A percentile compares a stretch with the other conserved stretches of the same genome.
These are phyloP conservation scores for Drosophila tsacasi DNA, from an alignment of 1,140 invertebrate species.

Conservation along the genomic window DNA sequence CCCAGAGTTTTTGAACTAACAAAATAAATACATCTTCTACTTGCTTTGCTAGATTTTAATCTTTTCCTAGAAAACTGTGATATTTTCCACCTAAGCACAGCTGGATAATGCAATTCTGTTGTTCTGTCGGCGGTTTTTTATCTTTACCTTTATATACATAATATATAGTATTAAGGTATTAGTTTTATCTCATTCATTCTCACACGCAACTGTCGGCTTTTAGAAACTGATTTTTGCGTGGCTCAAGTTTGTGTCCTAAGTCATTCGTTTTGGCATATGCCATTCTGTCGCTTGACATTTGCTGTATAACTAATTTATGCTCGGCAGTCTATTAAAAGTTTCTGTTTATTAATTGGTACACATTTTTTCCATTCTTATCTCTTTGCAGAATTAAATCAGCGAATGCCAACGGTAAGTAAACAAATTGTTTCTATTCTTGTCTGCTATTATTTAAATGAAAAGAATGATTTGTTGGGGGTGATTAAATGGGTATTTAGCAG, in stretches of 20 bases:
- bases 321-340: slow-evolving; percentile 40
- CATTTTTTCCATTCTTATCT: slow-evolving; percentile 60
- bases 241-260: slow-evolving; percentile 73
- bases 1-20: no score
- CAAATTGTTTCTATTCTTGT: slow-evolving; percentile 28
- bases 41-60: neutral
- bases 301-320: slow-evolving; percentile 61
- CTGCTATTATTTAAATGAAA: slow-evolving; percentile 27
- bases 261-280: slow-evolving; percentile 76
- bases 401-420: slow-evolving; percentile 84
- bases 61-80: slow-evolving; percentile 7
- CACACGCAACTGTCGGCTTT: slow-evolving; percentile 30
- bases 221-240: slow-evolving; percentile 41
- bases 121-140: slow-evolving; percentile 14
- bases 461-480: slow-evolving; percentile 20
- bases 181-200: slow-evolving; percentile 4
- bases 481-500: slow-evolving; percentile 37
- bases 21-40: slow-evolving; percentile 4
- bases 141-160: neutral
- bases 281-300: slow-evolving; percentile 72
- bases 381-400: slow-evolving; percentile 85
- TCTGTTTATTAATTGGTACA: slow-evolving; percentile 72
- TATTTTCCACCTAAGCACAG: slow-evolving; percentile 4
- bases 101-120: slow-evolving; percentile 37
- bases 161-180: neutral